Percentiles rank a stretch among this genome's conserved stretches.
Evolutionary conservation across 2,797 vertebrate genomes (phyloP).

Genomic region (Balearica regulorum): DNA sequence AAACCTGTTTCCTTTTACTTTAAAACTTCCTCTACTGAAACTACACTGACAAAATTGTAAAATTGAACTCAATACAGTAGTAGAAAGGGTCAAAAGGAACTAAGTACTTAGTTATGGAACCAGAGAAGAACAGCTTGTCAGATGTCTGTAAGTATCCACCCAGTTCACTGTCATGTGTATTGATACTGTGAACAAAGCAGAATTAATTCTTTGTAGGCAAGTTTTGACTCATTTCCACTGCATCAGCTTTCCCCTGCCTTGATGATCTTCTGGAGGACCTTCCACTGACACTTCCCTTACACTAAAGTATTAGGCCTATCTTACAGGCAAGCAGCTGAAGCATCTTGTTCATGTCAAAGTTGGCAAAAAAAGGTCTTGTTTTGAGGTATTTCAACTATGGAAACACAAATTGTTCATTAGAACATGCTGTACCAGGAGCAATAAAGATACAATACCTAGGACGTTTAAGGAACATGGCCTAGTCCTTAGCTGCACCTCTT

Average conservation of each 20-base stretch:
- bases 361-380: neutral
- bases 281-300: neutral
- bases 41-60: neutral
- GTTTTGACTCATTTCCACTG: neutral
- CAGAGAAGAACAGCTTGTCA: neutral
- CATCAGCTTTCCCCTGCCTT: neutral
- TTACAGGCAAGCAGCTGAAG: neutral
- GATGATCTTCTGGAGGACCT: neutral
- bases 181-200: neutral
- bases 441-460: neutral
- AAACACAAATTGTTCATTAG: neutral
- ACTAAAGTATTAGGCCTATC: neutral
- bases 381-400: neutral
- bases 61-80: neutral
- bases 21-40: neutral
- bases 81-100: neutral
- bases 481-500: neutral
- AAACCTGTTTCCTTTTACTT: neutral
- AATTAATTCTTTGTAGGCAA: neutral
- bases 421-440: neutral
- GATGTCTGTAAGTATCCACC: neutral
- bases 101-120: neutral
- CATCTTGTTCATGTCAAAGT: neutral
- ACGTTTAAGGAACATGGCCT: neutral
- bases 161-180: neutral